phyloP scores from a whole-genome alignment of 2,888 invertebrate genomes.

The Polyommatus iphigenia region DNA sequence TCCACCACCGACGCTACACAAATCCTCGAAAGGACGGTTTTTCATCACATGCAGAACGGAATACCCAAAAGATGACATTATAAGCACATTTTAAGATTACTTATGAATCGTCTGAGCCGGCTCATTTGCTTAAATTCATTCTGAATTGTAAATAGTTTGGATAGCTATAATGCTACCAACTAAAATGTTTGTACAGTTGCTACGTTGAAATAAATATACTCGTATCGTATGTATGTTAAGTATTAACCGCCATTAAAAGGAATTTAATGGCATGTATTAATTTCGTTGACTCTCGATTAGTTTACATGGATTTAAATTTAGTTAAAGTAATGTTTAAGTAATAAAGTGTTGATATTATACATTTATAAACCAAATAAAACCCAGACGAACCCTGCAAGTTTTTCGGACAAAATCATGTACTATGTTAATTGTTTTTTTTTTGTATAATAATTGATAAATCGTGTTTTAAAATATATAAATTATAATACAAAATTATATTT shows the following conservation, averaged over 20 bases:
- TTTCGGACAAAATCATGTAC: too few species aligned
- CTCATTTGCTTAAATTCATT: background rate
- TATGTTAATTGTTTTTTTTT: too few species aligned
- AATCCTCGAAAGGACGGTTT: conserved; percentile 19
- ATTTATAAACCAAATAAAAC: too few species aligned
- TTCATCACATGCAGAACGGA: background rate
- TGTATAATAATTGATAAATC: too few species aligned
- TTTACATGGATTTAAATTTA: background rate
- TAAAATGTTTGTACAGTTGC: background rate
- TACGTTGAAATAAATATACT: background rate
- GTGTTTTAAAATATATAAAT: too few species aligned
- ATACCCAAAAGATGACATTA: background rate
- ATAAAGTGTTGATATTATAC: background rate
- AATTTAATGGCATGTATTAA: background rate
- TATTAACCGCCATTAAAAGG: background rate
- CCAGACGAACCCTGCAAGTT: too few species aligned
- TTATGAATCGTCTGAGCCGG: too few species aligned
- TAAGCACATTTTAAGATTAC: background rate
- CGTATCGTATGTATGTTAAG: background rate
- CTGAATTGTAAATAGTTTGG: background rate
- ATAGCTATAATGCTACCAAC: too few species aligned
- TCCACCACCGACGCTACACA: conserved; percentile 26
- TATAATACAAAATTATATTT: too few species aligned
- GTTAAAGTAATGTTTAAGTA: background rate
- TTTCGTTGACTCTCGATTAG: background rate